Evolutionary conservation across 2,797 vertebrate genomes (phyloP).

Genomic region (Tokudaia muenninki): DNA sequence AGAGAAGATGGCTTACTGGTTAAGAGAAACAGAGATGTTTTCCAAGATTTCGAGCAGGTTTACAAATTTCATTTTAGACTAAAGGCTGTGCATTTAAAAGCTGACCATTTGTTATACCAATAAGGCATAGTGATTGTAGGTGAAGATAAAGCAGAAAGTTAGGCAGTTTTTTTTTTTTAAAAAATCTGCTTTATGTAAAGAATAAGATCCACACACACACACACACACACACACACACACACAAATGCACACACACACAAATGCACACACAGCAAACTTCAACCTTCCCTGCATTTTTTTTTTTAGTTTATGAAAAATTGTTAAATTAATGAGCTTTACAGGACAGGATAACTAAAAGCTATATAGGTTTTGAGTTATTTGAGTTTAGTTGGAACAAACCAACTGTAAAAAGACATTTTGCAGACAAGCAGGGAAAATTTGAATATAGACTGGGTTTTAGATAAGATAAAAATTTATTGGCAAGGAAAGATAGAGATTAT

Average conservation of each 20-base stretch:
- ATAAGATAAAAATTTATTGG: slow-evolving; percentile 65
- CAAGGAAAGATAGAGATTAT: slow-evolving; percentile 59
- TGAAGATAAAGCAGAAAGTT: slow-evolving; percentile 62
- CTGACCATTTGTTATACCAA: slow-evolving; percentile 65
- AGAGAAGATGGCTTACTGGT: background rate
- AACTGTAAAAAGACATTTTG: slow-evolving; percentile 59
- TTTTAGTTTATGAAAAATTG: background rate
- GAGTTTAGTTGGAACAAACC: slow-evolving; percentile 59
- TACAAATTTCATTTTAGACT: slow-evolving; percentile 63
- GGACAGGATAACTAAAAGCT: background rate
- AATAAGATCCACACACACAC: slow-evolving; percentile 21
- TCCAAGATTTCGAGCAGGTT: slow-evolving; percentile 43
- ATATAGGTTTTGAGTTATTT: slow-evolving; percentile 32
- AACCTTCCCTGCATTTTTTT: slow-evolving; percentile 45
- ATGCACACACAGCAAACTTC: background rate
- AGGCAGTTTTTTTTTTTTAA: background rate
- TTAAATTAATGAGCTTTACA: background rate
- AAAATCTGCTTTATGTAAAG: slow-evolving; percentile 59
- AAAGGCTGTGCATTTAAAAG: slow-evolving; percentile 66
- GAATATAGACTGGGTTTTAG: slow-evolving; percentile 63
- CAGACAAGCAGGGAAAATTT: slow-evolving; percentile 38
- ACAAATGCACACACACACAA: background rate
- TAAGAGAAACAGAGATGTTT: slow-evolving; percentile 1
- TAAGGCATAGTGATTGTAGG: slow-evolving; percentile 52
- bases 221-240: too few relatives aligned